These are phyloP conservation scores for Esperia sulphurella DNA, from an alignment of 2,888 invertebrate species.

Conservation along the genomic window DNA sequence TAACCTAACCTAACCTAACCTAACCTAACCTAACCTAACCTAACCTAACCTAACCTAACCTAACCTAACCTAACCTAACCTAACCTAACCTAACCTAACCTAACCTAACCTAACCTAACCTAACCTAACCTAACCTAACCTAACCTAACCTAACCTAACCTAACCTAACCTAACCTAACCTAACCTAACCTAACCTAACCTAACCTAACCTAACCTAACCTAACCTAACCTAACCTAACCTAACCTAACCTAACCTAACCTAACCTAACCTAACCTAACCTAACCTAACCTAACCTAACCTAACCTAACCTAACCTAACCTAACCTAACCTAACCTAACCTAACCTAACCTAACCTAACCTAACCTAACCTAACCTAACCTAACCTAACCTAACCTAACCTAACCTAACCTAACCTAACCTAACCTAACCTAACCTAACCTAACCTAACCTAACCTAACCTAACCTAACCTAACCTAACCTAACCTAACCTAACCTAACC, in stretches of 20 bases:
- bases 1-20: slow-evolving; percentile 11
- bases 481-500: slow-evolving; percentile 14
- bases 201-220: slow-evolving; percentile 6
- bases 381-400: slow-evolving; percentile 15
- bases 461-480: slow-evolving; percentile 15
- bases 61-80: slow-evolving; percentile 11
- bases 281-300: slow-evolving; percentile 12
- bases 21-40: slow-evolving; percentile 11
- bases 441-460: slow-evolving; percentile 15
- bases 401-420: slow-evolving; percentile 16
- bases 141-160: slow-evolving; percentile 12
- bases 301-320: slow-evolving; percentile 13
- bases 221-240: slow-evolving; percentile 3
- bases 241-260: slow-evolving; percentile 11
- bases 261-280: slow-evolving; percentile 13
- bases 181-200: slow-evolving; percentile 11
- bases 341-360: slow-evolving; percentile 16
- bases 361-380: slow-evolving; percentile 13
- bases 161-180: slow-evolving; percentile 11
- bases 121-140: slow-evolving; percentile 11
- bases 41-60: slow-evolving; percentile 11
- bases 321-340: slow-evolving; percentile 14
- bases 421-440: slow-evolving; percentile 16
- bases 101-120: slow-evolving; percentile 1
- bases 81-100: slow-evolving; percentile 10